Evolutionary conservation across 1,140 invertebrate genomes (phyloP).

Genomic region (Sesamia nonagrioides): DNA sequence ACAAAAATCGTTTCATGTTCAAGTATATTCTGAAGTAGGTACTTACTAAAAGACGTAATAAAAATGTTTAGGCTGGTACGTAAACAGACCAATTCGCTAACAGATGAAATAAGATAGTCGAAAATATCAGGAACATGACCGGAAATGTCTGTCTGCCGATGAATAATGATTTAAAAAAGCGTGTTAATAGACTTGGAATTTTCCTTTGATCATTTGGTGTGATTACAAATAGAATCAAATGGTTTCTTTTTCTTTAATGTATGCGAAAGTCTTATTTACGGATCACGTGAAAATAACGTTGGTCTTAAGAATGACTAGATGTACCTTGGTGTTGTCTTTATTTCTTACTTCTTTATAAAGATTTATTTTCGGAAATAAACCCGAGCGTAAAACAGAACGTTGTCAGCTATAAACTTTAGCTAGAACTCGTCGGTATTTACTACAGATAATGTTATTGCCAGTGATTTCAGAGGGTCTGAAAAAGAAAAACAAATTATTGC

Average conservation of each 20-base stretch:
- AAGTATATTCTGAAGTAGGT: not conserved
- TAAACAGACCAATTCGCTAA: too few relatives aligned
- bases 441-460: not conserved
- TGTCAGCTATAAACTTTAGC: slow-evolving; percentile 7
- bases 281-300: not conserved
- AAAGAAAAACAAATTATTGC: not conserved
- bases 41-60: not conserved
- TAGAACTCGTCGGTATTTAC: not conserved
- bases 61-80: not conserved
- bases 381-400: not conserved
- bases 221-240: slow-evolving; percentile 22
- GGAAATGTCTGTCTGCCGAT: not conserved
- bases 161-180: not conserved
- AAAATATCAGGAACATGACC: not conserved
- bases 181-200: not conserved
- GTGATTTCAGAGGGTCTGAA: not conserved
- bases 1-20: not conserved
- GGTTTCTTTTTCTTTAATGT: not conserved
- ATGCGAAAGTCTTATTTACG: slow-evolving; percentile 11
- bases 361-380: slow-evolving; percentile 28
- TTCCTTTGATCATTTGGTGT: not conserved
- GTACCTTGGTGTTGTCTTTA: slow-evolving; percentile 14
- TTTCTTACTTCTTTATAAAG: slow-evolving; percentile 16
- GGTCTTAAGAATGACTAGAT: not conserved
- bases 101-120: not conserved